A percentile compares a stretch with the other conserved stretches of the same genome.
Evolutionary conservation across 2,113 vertebrate species (phyloP).

Genomic region (Sprattus sprattus): DNA sequence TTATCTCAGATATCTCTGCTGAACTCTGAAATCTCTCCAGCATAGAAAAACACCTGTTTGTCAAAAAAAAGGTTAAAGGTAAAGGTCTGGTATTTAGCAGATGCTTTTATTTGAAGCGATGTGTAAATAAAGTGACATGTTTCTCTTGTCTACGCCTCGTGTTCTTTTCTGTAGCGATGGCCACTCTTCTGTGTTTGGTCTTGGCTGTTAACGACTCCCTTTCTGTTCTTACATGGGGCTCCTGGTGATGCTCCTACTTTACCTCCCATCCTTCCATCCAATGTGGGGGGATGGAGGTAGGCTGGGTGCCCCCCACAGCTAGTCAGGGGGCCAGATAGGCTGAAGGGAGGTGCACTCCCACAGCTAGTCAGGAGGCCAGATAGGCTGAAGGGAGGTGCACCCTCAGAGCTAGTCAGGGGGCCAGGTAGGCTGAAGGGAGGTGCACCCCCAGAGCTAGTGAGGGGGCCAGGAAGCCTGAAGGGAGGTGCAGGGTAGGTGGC

Average conservation of each 20-base stretch:
- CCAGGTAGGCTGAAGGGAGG: background rate
- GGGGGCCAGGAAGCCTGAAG: background rate
- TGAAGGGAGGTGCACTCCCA: too few species aligned
- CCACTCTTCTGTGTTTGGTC: background rate
- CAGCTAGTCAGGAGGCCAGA: background rate
- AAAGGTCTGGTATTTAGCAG: too few species aligned
- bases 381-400: background rate
- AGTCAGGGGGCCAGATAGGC: too few species aligned
- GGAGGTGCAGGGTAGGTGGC: background rate
- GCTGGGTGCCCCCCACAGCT: too few species aligned
- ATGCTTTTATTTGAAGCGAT: too few species aligned
- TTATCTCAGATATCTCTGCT: conserved; percentile 3
- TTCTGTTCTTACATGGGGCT: background rate
- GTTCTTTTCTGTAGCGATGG: background rate
- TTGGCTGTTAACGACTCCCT: background rate
- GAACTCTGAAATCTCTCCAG: background rate
- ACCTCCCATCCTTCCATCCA: background rate
- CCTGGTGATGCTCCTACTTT: background rate
- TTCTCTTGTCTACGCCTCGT: background rate
- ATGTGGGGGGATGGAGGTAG: background rate
- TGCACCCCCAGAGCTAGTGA: background rate
- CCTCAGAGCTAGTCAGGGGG: background rate
- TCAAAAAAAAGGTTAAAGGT: too few species aligned
- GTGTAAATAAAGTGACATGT: background rate
- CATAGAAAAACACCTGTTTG: background rate